Base-by-base conservation (phyloP, 2,888 invertebrate species). In the Lapara coniferarum region DNA sequence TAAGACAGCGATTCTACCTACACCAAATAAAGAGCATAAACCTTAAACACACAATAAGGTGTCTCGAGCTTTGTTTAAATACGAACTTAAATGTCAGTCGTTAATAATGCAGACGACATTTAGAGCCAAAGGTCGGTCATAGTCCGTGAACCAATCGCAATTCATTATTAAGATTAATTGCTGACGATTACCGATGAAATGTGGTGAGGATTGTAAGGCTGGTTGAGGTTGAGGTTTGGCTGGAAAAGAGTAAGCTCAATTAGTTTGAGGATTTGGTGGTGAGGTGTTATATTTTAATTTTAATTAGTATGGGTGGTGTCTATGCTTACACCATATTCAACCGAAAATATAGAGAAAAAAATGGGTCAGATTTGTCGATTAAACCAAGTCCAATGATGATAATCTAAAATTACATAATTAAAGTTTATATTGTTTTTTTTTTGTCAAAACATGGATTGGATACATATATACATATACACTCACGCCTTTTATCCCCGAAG, bases 161-260 rank as follows among this genome's bases (percentile, higher is more conserved):
- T 63, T 49, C 19, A 63, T 63, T 63, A 63, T 63, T 63, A 46
- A 63, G 63, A 63, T 63, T 63, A 63, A 63, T 63, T 63, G 63
- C 46, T 49, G 10, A 49, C 49, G 49, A 63, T 63, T 63, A 63
- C 49, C 46, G 46, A 63, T 63, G 63, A 63, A 63, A 49, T 63
- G 63, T 63, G 63, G 63, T 63, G 46, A 19, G 59, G 37, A 37
- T 37, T 37, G 7, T 2, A 37, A 37, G 37, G 37, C 7, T 49
- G 19, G 19, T 63, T 19, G 63, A 63, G 49, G 63, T 46, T 49
- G 49, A 19, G 46, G 19, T 13, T 63, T 16, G 46, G 55, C 12
- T 55, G 19, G 16, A 19, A 12, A 19, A 14, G 13, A 13, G 5
- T 14, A 57, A 57, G 37, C 12, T 19, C 25, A 25, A 30, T 37